Base-by-base conservation (phyloP, 2,797 vertebrate species). In the Paramormyrops hopkinsi region DNA sequence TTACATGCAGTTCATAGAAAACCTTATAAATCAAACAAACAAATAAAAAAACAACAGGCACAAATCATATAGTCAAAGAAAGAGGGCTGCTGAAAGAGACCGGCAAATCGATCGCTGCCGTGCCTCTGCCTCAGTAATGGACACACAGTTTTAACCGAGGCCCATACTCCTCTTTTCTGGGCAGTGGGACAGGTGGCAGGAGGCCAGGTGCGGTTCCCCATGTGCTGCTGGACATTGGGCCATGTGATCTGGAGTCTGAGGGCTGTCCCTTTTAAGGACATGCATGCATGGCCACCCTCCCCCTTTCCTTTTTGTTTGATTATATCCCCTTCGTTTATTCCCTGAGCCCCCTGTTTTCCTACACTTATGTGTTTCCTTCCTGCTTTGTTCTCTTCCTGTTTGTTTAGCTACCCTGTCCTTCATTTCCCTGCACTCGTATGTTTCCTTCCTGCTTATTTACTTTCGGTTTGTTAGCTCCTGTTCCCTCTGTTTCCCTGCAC, bases 51-150 rank as follows among this genome's bases (percentile, higher is more conserved):
- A 54, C 19, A 37, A 37, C 53, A 19, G 17, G 7, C n/a, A 4
- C 9, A 87, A 87, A 87, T 22, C 29, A 86, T 53, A 53, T 8
- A 62, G 59, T 11, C 19, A 65, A 41, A 46, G 4, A 29, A 87
- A 62, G 19, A 54, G 2, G 46, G 19, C 51, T 22, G 12, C 48
- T 25, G 17, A 89, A 29, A 44, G 48, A 22, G 76, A 12, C 17
- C 7, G 37, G 29, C 29, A 19, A 83, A 76, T 90, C 48, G 41
- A 89, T 76, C 33, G 7, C 51, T 12, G 22, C 82, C 37, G 50
- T 69, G 51, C 89, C 90, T 90, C 33, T 83, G 59, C 83, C 86
- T 88, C 69, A 19, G 69, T 88, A 90, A 90, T 90, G 41, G 86
- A 44, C 14, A 33, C 51, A 69, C 53, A 19, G 8, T n/a, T 88